These are phyloP conservation scores for Colossoma macropomum DNA, from an alignment of 2,113 vertebrate species.

Conservation along the genomic window DNA sequence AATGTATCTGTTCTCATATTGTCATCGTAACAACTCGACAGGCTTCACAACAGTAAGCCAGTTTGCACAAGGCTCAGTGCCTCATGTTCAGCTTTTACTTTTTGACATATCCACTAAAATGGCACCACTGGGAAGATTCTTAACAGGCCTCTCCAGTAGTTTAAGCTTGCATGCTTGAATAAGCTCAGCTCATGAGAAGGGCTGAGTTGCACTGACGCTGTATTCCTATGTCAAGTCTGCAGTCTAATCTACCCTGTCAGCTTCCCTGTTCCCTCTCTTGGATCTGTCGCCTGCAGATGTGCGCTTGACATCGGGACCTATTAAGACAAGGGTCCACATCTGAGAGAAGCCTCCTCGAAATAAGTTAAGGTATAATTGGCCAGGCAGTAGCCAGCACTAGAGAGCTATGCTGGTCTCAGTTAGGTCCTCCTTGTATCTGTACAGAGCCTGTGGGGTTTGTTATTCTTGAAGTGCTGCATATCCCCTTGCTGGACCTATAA, in stretches of 20 bases:
- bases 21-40: no score
- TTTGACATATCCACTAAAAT: neutral
- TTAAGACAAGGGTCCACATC: constrained; percentile 5
- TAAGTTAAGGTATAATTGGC: constrained; percentile 39
- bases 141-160: constrained; percentile 6
- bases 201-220: neutral
- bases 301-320: neutral
- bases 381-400: neutral
- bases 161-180: neutral
- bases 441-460: neutral
- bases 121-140: neutral
- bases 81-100: neutral
- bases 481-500: constrained; percentile 20
- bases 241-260: neutral
- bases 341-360: constrained; percentile 31
- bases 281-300: constrained; percentile 20
- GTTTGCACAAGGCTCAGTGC: no score
- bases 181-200: neutral
- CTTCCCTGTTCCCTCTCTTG: constrained; percentile 5
- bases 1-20: no score
- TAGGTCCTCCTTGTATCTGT: constrained; percentile 24
- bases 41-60: no score
- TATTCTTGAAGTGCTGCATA: constrained; percentile 7
- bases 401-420: constrained; percentile 16
- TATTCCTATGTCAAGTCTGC: neutral